Base-by-base conservation (phyloP, 2,797 vertebrate genomes). In the Oreonectes daqikongensis region DNA sequence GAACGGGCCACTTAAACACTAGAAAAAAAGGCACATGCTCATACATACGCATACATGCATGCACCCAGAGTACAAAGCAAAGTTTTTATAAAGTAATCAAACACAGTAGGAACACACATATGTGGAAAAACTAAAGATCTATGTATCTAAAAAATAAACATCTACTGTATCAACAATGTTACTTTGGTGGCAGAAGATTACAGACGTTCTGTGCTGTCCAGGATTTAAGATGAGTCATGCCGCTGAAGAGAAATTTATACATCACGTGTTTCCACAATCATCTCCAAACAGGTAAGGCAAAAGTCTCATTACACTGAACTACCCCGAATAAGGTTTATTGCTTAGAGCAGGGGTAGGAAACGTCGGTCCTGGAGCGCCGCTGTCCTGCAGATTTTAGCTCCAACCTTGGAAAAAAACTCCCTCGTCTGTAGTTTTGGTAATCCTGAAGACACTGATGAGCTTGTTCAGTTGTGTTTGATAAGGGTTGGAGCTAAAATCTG, bases 231-330 rank as follows among this genome's bases (percentile, higher is more conserved):
- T n/a, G n/a, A n/a, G n/a, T n/a, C n/a, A n/a, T 22, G 50, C 42
- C 24, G 17, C 72, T 17, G 38, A 66, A 44, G 26, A 67, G 53
- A 22, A 35, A 55, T 65, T 28, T 14, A 35, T 11, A 35, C 40
- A 68, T 26, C 14, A 6, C 14, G 40, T 46, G 40, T 32, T 53
- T 18, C 2, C 32, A 26, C 26, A 59, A 59, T 1, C 12, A 7
- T 30, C 28, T 18, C 28, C 57, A 15, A 20, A 32, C 50, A 75
- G 72, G 72, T 75, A 46, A 67, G 72, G 67, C 18, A 63, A 61
- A 72, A 17, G 26, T 20, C n/a, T 22, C 9, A 12, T 17, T 17
- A 30, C 8, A 9, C n/a, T 20, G 24, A 40, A 8, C 28, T 24
- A 14, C 11, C 10, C 40, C 3, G 40, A 42, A 42, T 10, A 35